phyloP scores from a whole-genome alignment of 1,140 invertebrate species.

The Planococcus citri region DNA sequence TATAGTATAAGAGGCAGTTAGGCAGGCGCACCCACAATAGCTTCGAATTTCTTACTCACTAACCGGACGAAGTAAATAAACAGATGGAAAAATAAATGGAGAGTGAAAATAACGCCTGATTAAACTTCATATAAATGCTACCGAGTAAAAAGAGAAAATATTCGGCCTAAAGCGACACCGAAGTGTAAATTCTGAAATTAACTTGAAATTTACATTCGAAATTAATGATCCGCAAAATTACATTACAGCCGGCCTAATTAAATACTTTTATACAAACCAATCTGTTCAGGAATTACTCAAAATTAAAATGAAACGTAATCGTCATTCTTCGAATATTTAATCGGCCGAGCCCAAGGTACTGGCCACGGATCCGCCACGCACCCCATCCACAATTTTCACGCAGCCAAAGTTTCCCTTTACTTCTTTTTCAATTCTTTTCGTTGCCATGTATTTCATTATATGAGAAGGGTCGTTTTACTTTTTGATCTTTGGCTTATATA shows the following conservation, averaged over 20 bases:
- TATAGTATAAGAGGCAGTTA: no score
- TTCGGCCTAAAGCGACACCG: neutral
- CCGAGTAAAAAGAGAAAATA: neutral
- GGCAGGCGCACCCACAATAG: neutral
- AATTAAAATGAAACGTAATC: neutral
- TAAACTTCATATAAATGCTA: neutral
- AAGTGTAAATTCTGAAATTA: constrained; percentile 1
- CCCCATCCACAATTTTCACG: no score
- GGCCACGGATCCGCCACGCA: neutral
- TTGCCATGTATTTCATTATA: no score
- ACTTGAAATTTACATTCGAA: neutral
- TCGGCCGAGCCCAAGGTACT: neutral
- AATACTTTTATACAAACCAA: neutral
- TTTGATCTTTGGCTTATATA: no score
- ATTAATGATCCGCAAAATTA: neutral
- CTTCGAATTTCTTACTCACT: neutral
- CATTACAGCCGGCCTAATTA: neutral
- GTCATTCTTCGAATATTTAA: neutral
- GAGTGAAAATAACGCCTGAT: neutral
- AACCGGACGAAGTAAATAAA: neutral
- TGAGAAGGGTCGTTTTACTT: no score
- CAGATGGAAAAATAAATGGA: neutral
- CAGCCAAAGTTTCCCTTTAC: no score
- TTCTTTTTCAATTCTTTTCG: no score
- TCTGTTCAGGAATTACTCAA: neutral